A percentile compares a stretch with the other conserved stretches of the same genome.
Evolutionary conservation across 2,113 vertebrate genomes (phyloP).

Genomic region (Podarcis muralis): DNA sequence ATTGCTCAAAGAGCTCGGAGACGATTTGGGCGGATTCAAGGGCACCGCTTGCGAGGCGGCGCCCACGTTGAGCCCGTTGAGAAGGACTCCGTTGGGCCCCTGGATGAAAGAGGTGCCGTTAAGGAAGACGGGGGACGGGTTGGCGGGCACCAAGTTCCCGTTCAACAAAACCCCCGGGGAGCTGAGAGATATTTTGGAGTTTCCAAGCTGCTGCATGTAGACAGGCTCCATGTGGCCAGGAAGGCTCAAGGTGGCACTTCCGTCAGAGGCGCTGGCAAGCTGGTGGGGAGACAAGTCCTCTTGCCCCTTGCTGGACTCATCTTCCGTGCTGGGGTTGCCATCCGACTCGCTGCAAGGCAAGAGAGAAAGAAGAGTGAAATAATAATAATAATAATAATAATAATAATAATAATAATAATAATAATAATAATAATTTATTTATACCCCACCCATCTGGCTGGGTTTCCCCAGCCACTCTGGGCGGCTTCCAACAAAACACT

Average conservation of each 20-base stretch:
- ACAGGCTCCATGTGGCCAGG: slow-evolving; percentile 85
- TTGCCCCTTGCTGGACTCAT: slow-evolving; percentile 97
- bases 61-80: slow-evolving; percentile 93
- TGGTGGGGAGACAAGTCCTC: slow-evolving; percentile 94
- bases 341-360: slow-evolving; percentile 88
- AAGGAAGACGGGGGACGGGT: slow-evolving; percentile 88
- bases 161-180: slow-evolving; percentile 88
- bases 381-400: no score
- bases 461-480: no score
- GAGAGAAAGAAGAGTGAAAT: slow-evolving; percentile 61
- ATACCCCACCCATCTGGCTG: no score
- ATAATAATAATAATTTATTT: no score
- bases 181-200: slow-evolving; percentile 90
- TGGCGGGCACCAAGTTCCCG: slow-evolving; percentile 87
- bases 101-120: slow-evolving; percentile 95
- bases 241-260: slow-evolving; percentile 83
- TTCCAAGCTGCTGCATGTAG: slow-evolving; percentile 96
- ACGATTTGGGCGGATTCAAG: slow-evolving; percentile 86
- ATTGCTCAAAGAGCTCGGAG: slow-evolving; percentile 75
- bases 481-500: no score
- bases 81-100: slow-evolving; percentile 91
- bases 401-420: no score
- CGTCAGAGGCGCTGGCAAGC: slow-evolving; percentile 87
- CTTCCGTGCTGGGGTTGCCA: slow-evolving; percentile 98
- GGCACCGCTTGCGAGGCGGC: slow-evolving; percentile 85